Conservation (phyloP, 2,888 invertebrate genomes). For the Epistrophella euchroma region DNA sequence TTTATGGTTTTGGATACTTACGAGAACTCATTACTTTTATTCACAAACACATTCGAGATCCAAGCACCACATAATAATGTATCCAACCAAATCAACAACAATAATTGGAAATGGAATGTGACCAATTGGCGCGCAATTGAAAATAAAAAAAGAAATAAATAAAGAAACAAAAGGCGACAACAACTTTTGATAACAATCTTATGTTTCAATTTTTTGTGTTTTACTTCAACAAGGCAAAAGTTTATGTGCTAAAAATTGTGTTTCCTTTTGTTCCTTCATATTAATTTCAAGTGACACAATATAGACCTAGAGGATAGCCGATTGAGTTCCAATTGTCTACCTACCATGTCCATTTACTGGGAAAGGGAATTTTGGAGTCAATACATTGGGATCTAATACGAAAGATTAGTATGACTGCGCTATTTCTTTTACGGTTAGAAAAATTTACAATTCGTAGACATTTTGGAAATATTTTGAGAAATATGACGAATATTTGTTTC, state of each 20-base stretch:
- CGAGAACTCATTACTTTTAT: not conserved
- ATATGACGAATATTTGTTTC: no score
- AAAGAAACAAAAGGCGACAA: constrained; percentile 74
- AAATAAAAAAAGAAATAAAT: not conserved
- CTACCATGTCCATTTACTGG: not conserved
- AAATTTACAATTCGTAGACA: no score
- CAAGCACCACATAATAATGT: no score
- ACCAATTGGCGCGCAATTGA: constrained; percentile 41
- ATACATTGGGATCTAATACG: not conserved
- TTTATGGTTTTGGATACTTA: constrained; percentile 10
- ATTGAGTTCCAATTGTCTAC: not conserved
- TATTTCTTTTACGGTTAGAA: no score
- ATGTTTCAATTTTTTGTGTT: constrained; percentile 64
- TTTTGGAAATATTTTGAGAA: no score
- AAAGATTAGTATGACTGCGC: not conserved
- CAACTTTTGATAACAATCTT: constrained; percentile 76
- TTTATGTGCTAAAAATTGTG: constrained; percentile 74
- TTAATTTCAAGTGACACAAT: constrained; percentile 15
- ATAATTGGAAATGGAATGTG: constrained; percentile 42
- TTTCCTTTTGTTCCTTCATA: constrained; percentile 49
- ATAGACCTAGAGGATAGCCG: not conserved
- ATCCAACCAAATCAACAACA: not conserved
- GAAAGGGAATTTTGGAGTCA: not conserved
- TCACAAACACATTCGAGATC: constrained; percentile 4
- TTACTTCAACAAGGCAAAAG: not conserved